Base-by-base conservation (phyloP, 2,797 vertebrate species). In the Odontamblyopus rebecca region DNA sequence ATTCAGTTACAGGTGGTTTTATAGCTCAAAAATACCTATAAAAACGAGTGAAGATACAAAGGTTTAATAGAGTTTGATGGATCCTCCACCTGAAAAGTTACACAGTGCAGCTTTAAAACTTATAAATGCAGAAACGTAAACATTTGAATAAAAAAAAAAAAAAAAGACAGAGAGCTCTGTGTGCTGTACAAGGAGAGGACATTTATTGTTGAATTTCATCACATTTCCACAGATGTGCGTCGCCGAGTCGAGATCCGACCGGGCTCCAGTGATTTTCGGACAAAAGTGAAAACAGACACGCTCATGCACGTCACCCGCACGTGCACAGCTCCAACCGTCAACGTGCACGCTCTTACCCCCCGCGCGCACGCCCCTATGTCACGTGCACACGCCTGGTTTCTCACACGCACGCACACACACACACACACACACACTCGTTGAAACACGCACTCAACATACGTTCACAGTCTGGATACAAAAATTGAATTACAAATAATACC, bases 381-480 rank as follows among this genome's bases (percentile, higher is more conserved):
- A 75, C 79, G 81, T 61, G 66, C 77, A 32, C 83, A 60, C 80
- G 2, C 76, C 53, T 77, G 67, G 69, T 11, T 69, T 38, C 74
- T 51, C 80, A 16, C 80, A 69, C 68, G 23, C 69, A 23, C 78
- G 16, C 67, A 59, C 79, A 62, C 76, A 41, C 79, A 7, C 75
- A 26, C 65, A 16, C 73, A 68, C 70, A 7, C 16, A 38, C 74
- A 0, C 79, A 13, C 79, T 32, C 74, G 57, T 51, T 8, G 77
- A 38, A 3, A 44, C 62, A 61, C 67, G 73, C 82, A 9, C 44
- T 82, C 80, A 81, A 68, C 66, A 84, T 71, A 84, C 73, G 78
- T 88, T 87, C 89, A 89, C 87, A 88, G 88, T 90, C 88, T 85
- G 84, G 81, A 90, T 89, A 93, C 89, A 91, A 92, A 91, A 93